Evolutionary conservation across 37 sponge, comb jelly and placozoan genomes (phyloP).

Genomic region (Chondrosia reniformis): DNA sequence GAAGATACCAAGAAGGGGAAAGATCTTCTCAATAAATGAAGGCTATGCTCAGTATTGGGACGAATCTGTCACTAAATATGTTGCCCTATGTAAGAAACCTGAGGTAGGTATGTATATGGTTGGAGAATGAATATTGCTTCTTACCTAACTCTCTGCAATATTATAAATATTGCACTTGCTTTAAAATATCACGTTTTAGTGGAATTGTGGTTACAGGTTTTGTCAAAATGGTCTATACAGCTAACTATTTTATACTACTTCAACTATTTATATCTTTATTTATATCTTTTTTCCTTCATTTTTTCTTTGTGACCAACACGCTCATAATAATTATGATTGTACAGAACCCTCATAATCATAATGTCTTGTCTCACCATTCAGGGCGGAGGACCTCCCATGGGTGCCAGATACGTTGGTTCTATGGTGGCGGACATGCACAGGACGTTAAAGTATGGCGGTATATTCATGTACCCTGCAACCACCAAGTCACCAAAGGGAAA

Average conservation of each 20-base stretch:
- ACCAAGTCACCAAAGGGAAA: slow-evolving; percentile 88
- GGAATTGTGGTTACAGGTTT: no score
- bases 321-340: no score
- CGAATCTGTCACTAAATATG: slow-evolving; percentile 75
- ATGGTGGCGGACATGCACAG: slow-evolving; percentile 99
- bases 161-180: no score
- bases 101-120: no score
- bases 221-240: no score
- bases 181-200: no score
- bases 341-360: no score
- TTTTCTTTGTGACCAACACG: no score
- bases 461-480: slow-evolving; percentile 98
- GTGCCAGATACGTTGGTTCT: slow-evolving; percentile 97
- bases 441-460: slow-evolving; percentile 97
- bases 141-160: no score
- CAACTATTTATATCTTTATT: no score
- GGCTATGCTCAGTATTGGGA: slow-evolving; percentile 92
- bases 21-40: slow-evolving; percentile 97
- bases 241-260: no score
- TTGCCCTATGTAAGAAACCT: slow-evolving; percentile 85
- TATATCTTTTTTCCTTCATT: not conserved
- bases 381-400: slow-evolving; percentile 71
- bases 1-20: slow-evolving; percentile 78
- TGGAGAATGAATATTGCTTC: no score
- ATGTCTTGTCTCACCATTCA: not conserved